Conservation (phyloP, 2,797 vertebrate genomes). For the Mallotus villosus region DNA sequence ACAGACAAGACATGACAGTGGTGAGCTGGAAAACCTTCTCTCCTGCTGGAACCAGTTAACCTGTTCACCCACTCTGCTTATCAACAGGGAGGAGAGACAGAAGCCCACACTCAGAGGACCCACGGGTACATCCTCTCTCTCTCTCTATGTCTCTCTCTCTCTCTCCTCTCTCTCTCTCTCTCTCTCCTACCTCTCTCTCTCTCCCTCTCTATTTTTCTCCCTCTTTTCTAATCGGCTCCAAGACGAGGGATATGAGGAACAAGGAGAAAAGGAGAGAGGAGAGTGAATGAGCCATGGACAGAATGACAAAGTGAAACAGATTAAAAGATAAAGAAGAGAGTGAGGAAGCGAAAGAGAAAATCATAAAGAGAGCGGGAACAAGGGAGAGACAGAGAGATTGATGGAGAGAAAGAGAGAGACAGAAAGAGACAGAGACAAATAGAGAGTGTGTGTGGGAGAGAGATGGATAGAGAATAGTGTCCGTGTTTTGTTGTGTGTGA, state of each 20-base stretch:
- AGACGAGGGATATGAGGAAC: neutral
- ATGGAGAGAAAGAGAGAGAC: neutral
- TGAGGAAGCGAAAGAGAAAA: too few species aligned
- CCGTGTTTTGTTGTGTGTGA: neutral
- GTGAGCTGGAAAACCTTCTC: too few species aligned
- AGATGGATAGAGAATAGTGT: neutral
- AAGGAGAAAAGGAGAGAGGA: neutral
- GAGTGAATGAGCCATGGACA: neutral
- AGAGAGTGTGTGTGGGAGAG: too few species aligned
- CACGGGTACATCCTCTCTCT: too few species aligned
- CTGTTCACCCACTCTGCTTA: too few species aligned
- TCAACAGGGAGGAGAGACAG: too few species aligned
- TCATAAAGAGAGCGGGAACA: neutral
- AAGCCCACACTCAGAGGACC: too few species aligned
- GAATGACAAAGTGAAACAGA: neutral
- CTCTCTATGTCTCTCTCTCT: too few species aligned
- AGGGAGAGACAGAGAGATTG: neutral
- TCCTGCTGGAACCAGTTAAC: too few species aligned
- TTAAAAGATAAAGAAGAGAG: too few species aligned
- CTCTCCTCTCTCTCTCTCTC: neutral
- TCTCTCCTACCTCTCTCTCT: neutral
- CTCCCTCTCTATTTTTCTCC: neutral
- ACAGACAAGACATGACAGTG: too few species aligned
- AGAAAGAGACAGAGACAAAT: too few species aligned
- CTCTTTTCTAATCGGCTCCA: neutral